These are phyloP conservation scores for Trichacis sp. DNA, from an alignment of 2,888 invertebrate genomes.

Conservation along the genomic window DNA sequence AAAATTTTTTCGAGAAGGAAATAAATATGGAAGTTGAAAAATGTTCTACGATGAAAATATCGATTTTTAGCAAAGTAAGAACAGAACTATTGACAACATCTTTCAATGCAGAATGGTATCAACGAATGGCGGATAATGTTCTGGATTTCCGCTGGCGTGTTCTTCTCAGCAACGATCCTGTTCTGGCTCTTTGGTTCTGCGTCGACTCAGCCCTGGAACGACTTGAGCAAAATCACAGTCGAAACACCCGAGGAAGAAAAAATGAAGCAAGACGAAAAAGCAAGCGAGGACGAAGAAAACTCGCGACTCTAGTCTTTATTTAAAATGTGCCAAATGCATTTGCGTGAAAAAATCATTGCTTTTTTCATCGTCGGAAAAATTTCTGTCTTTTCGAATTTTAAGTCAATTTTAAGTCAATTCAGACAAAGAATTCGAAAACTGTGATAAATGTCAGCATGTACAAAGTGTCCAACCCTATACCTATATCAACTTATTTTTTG, in stretches of 20 bases:
- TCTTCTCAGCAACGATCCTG: conserved; percentile 77
- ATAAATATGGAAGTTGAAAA: too few species aligned
- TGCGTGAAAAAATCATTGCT: too few species aligned
- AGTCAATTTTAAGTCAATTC: too few species aligned
- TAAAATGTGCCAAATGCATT: neutral
- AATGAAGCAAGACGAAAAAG: conserved; percentile 48
- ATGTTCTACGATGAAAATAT: too few species aligned
- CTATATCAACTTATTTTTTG: too few species aligned
- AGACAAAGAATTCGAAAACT: too few species aligned
- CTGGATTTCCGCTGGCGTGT: conserved; percentile 78
- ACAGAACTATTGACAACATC: too few species aligned
- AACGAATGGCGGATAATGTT: conserved; percentile 82
- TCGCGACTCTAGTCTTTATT: conserved; percentile 51
- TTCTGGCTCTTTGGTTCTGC: conserved; percentile 81
- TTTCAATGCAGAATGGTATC: conserved; percentile 80
- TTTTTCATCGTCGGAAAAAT: too few species aligned
- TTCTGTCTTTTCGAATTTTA: too few species aligned
- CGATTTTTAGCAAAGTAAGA: too few species aligned
- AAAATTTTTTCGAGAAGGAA: neutral
- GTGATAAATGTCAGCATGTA: too few species aligned
- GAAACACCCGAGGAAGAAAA: conserved; percentile 51
- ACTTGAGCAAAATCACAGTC: conserved; percentile 60
- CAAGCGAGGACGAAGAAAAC: conserved; percentile 56
- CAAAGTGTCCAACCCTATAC: too few species aligned
- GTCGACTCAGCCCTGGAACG: conserved; percentile 81